A percentile compares a stretch with the other conserved stretches of the same genome.
Conservation (phyloP, 1,140 invertebrate genomes). For the Papilio aristodemus region DNA sequence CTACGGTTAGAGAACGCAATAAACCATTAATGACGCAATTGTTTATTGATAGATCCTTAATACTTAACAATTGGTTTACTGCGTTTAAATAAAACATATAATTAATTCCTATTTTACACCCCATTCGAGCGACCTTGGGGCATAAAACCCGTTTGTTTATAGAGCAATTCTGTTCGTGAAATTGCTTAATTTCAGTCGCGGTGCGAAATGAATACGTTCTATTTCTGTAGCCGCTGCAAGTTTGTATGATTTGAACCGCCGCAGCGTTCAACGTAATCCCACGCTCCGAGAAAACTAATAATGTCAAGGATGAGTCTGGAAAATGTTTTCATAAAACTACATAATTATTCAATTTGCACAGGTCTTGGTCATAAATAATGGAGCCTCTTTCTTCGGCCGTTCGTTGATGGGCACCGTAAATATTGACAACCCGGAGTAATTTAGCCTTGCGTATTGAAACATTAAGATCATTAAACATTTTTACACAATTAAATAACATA, state of each 20-base stretch:
- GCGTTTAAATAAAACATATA: slow-evolving; percentile 3
- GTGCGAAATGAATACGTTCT: slow-evolving; percentile 24
- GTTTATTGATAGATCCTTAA: background rate
- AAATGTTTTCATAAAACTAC: slow-evolving; percentile 22
- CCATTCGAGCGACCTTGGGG: slow-evolving; percentile 9
- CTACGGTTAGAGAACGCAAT: too few relatives aligned
- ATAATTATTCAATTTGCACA: slow-evolving; percentile 1
- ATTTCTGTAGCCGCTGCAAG: slow-evolving; percentile 21
- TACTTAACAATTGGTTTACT: background rate
- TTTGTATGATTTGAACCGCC: slow-evolving; percentile 12
- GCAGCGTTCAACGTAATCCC: slow-evolving; percentile 1
- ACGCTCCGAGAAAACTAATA: slow-evolving; percentile 24
- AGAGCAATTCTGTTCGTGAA: slow-evolving; percentile 21
- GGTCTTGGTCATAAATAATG: background rate
- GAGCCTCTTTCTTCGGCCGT: background rate
- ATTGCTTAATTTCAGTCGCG: slow-evolving; percentile 27
- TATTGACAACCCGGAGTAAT: slow-evolving; percentile 1
- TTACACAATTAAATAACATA: background rate
- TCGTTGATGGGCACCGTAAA: background rate
- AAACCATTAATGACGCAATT: background rate
- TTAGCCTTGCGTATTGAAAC: background rate
- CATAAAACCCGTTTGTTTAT: background rate
- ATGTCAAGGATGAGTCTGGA: slow-evolving; percentile 22
- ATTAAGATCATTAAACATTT: background rate
- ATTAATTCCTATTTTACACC: slow-evolving; percentile 2